Conservation (phyloP, 2,113 vertebrate genomes). For the Machaerirhynchus nigripectus region DNA sequence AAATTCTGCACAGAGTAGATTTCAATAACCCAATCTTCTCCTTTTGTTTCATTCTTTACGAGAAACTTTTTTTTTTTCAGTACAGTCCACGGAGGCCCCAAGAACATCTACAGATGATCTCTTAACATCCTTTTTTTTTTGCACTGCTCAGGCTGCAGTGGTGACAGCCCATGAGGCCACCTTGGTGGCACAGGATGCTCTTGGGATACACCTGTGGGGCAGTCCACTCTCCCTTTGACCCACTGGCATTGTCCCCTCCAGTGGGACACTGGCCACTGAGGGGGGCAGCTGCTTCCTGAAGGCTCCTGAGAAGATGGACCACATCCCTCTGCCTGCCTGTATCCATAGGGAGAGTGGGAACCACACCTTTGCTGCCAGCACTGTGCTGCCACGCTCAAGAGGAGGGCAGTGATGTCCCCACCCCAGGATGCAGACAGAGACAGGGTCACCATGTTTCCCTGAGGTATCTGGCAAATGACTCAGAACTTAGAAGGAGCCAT, state of each 20-base stretch:
- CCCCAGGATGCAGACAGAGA: rapidly evolving
- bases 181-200: rapidly evolving
- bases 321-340: neutral
- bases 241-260: neutral
- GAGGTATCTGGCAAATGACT: neutral
- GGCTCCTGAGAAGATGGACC: neutral
- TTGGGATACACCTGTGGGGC: neutral
- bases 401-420: neutral
- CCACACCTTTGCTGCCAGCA: neutral
- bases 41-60: neutral
- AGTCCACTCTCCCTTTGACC: neutral
- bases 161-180: neutral
- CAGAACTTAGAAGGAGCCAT: neutral
- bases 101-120: neutral
- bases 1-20: constrained; percentile 6
- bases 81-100: neutral
- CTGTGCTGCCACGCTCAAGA: rapidly evolving
- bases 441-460: neutral
- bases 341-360: neutral
- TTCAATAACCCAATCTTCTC: neutral
- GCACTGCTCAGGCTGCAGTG: neutral
- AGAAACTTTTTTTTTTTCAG: neutral
- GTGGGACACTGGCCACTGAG: neutral
- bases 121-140: neutral
- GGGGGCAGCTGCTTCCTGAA: neutral